phyloP scores from a whole-genome alignment of 2,113 vertebrate genomes.

The Sinocyclocheilus anophthalmus region DNA sequence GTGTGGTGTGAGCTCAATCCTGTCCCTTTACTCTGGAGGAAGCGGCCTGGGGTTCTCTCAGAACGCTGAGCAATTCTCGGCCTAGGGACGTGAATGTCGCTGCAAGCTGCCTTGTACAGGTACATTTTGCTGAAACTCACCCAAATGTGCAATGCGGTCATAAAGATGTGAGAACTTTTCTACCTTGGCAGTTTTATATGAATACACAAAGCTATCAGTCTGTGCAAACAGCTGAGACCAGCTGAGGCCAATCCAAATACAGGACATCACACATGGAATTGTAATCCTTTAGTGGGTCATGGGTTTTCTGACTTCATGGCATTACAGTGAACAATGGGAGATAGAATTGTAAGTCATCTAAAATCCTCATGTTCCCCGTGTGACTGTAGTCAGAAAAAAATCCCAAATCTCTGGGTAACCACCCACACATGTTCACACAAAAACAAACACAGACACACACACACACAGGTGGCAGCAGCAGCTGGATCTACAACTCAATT shows the following conservation, averaged over 20 bases:
- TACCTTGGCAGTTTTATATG: conserved; percentile 19
- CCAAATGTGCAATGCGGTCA: not conserved
- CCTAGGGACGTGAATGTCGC: conserved; percentile 61
- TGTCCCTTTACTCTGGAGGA: conserved; percentile 60
- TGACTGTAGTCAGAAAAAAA: not conserved
- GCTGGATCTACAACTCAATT: conserved; percentile 26
- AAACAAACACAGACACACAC: not conserved
- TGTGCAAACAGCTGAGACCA: conserved; percentile 5
- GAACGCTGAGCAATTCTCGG: conserved; percentile 63
- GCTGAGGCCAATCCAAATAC: not conserved
- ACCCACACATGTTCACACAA: conserved; percentile 23
- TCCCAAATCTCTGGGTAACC: conserved; percentile 23
- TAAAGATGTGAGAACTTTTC: not conserved
- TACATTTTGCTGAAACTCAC: conserved; percentile 56
- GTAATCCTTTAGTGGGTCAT: conserved; percentile 19
- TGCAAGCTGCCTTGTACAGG: conserved; percentile 67
- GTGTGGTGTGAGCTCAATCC: conserved; percentile 51
- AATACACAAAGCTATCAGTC: not conserved
- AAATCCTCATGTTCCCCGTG: conserved; percentile 32
- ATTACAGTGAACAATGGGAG: conserved; percentile 29
- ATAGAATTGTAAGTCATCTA: conserved; percentile 37
- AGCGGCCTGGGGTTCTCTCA: conserved; percentile 58
- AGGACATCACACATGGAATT: not conserved
- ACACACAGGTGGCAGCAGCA: conserved; percentile 23
- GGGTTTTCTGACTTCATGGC: conserved; percentile 36